Evolutionary conservation across 2,113 vertebrate genomes (phyloP).

Genomic region (Platanista minor): DNA sequence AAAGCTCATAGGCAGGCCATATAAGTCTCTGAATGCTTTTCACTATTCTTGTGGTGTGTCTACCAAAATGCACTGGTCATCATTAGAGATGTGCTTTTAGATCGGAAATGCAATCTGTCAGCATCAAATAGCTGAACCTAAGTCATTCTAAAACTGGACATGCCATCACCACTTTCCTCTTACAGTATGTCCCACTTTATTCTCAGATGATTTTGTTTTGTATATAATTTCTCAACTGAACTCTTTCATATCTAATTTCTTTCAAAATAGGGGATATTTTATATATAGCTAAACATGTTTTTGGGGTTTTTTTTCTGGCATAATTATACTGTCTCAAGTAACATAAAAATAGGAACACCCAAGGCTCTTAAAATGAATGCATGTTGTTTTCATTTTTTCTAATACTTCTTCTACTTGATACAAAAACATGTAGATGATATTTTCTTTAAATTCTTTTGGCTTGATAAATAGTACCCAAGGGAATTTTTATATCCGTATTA

Average conservation of each 20-base stretch:
- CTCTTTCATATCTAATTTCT: neutral
- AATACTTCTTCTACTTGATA: neutral
- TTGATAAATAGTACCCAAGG: neutral
- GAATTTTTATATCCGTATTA: neutral
- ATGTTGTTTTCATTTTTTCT: neutral
- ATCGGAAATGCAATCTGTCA: neutral
- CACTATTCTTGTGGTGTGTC: neutral
- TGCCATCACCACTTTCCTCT: neutral
- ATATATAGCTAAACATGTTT: neutral
- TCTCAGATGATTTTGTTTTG: neutral
- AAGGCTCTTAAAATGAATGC: neutral
- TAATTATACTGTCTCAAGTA: neutral
- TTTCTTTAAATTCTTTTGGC: conserved; percentile 37
- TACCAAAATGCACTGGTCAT: neutral
- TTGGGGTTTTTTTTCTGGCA: neutral
- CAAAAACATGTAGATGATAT: neutral
- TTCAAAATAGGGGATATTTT: neutral
- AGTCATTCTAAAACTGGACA: neutral
- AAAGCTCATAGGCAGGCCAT: neutral
- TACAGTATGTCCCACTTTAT: neutral
- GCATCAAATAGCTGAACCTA: neutral
- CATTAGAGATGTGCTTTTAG: neutral
- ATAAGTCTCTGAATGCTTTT: neutral
- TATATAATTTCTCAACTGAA: neutral
- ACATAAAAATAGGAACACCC: neutral